Base-by-base conservation (phyloP, 2,888 invertebrate species). In the Leucophenga maculata region DNA sequence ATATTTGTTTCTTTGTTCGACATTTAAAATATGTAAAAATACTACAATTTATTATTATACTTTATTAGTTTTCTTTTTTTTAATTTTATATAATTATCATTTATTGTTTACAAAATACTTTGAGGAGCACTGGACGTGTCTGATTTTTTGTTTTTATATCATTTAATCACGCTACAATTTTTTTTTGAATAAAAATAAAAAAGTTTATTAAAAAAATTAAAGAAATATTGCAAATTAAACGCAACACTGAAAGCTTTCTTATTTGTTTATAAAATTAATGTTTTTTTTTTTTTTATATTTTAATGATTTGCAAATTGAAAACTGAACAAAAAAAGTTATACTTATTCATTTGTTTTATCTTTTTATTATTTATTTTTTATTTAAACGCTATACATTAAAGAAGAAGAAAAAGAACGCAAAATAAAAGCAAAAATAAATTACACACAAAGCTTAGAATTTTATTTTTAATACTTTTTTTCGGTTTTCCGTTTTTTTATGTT, bases 71-170 rank as follows among this genome's bases (percentile, higher is more conserved):
- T 70, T 69, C 69, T 66, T 16, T 68, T 71, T 46, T 72, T 68
- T 68, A 71, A 72, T 50, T 69, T 69, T 73, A 59, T 57, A 66
- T 59, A 69, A 72, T 73, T 83, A 80, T 75, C 86, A 79, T 84
- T 75, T 85, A 85, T 85, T 86, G 82, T 84, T 79, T 86, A 83
- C 78, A 83, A 83, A 82, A 85, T 83, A 82, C 86, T 80, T 85
- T 80, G 86, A 85, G 86, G 85, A 85, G 86, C 85, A 86, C 86
- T 87, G 87, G 87, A 86, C 80, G 85, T 83, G 85, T 83, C 84
- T 86, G 81, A 81, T 80, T 83, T 86, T 79, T 74, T 73, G 65
- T 69, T 75, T n/a, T 72, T 60, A 67, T 60, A 67, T 20, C 14
- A 57, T 48, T 64, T 54, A 9, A 48, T 54, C 54, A 39, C 39